These are phyloP conservation scores for Drosophila imparisetae DNA, from an alignment of 2,888 invertebrate species.

Conservation along the genomic window DNA sequence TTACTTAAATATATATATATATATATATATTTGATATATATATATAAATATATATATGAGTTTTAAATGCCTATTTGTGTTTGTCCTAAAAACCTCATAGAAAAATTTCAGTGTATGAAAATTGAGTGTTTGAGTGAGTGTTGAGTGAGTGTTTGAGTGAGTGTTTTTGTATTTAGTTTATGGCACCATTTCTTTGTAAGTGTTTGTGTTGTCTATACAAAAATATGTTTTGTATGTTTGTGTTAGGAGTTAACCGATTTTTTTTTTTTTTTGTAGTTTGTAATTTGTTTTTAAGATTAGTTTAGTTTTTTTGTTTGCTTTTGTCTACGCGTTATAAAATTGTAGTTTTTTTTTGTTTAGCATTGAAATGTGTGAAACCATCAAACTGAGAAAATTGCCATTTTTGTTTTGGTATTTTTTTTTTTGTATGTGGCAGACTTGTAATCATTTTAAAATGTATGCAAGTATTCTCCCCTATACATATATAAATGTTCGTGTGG, in stretches of 20 bases:
- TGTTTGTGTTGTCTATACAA: conserved; percentile 54
- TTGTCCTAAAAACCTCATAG: conserved; percentile 56
- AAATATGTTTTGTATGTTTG: conserved; percentile 33
- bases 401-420: neutral
- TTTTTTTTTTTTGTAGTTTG: conserved; percentile 7
- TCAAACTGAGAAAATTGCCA: conserved; percentile 82
- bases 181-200: conserved; percentile 69
- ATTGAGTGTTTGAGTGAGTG: conserved; percentile 32
- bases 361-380: conserved; percentile 79
- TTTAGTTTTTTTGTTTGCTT: conserved; percentile 61
- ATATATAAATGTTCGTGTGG: conserved; percentile 49
- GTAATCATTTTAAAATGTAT: conserved; percentile 69
- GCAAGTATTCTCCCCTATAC: conserved; percentile 55
- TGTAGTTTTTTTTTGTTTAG: conserved; percentile 40
- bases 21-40: conserved; percentile 19
- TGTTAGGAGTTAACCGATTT: conserved; percentile 8
- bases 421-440: conserved; percentile 65
- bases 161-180: conserved; percentile 53
- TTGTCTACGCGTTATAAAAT: conserved; percentile 68
- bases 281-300: conserved; percentile 8
- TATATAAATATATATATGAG: conserved; percentile 19
- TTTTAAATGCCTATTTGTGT: conserved; percentile 74
- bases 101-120: conserved; percentile 61
- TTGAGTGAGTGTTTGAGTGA: conserved; percentile 30
- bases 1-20: conserved; percentile 18